Conservation (phyloP, 1,140 invertebrate genomes). For the Tyrophagus putrescentiae region DNA sequence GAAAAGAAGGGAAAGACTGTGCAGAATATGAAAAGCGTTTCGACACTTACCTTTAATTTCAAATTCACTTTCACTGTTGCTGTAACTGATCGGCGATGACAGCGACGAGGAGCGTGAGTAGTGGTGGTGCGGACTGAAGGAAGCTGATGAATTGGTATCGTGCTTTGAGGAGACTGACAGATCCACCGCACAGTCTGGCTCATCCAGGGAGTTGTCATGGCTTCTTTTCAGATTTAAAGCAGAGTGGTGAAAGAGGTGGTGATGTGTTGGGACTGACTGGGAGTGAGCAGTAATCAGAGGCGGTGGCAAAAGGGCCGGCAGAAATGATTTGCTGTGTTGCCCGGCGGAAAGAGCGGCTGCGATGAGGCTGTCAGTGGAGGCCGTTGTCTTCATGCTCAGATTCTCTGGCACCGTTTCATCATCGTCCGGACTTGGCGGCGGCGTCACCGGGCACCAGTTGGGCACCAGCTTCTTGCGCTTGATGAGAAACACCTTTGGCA, state of each 20-base stretch:
- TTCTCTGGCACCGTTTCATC: conserved; percentile 15
- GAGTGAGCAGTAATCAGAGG: no score
- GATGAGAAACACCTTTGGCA: conserved; percentile 25
- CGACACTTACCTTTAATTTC: conserved; percentile 13
- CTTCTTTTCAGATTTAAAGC: conserved; percentile 4
- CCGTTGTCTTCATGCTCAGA: conserved; percentile 1
- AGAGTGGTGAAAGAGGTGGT: background rate
- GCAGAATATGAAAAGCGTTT: background rate
- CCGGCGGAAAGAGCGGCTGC: background rate
- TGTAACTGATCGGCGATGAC: conserved; percentile 16
- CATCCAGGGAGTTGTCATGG: background rate
- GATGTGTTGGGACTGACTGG: no score
- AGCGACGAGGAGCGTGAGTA: background rate
- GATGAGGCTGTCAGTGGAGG: background rate
- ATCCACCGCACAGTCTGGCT: background rate
- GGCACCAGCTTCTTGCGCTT: conserved; percentile 15
- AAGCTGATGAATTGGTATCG: background rate
- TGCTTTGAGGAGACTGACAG: background rate
- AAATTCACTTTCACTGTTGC: conserved; percentile 13
- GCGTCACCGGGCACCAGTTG: conserved; percentile 22
- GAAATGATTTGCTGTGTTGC: background rate
- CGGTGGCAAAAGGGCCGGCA: background rate
- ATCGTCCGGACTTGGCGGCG: conserved; percentile 25
- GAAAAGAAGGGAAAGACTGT: no score
- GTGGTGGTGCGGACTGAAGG: background rate